Percentiles rank a stretch among this genome's conserved stretches.
Conservation (phyloP, 2,113 vertebrate species). For the Acrocephalus arundinaceus region DNA sequence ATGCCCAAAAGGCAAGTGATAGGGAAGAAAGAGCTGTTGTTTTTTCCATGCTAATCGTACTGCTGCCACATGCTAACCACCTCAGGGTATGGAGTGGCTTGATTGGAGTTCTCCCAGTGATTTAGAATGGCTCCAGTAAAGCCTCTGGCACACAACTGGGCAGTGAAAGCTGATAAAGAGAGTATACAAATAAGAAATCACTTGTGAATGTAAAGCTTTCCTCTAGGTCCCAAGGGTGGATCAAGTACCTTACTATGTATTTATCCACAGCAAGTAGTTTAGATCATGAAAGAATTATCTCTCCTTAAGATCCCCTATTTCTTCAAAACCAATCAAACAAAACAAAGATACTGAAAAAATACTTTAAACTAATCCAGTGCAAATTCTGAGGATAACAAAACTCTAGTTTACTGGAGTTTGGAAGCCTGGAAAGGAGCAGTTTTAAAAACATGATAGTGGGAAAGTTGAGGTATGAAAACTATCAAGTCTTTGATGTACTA, state of each 20-base stretch:
- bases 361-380: background rate
- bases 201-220: background rate
- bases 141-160: background rate
- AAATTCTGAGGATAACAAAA: background rate
- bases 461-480: background rate
- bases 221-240: background rate
- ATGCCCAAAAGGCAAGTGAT: background rate
- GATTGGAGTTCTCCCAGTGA: background rate
- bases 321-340: background rate
- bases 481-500: background rate
- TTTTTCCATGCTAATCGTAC: background rate
- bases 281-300: background rate
- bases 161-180: background rate
- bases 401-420: background rate
- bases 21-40: background rate
- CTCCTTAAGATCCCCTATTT: background rate
- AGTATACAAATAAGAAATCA: background rate
- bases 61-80: background rate
- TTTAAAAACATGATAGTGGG: background rate
- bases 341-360: background rate
- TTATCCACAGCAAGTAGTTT: background rate
- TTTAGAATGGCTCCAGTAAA: background rate
- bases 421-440: background rate
- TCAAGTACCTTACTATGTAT: background rate
- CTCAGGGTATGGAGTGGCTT: background rate